Evolutionary conservation across 1,140 invertebrate species (phyloP).

Genomic region (Penaeus chinensis): DNA sequence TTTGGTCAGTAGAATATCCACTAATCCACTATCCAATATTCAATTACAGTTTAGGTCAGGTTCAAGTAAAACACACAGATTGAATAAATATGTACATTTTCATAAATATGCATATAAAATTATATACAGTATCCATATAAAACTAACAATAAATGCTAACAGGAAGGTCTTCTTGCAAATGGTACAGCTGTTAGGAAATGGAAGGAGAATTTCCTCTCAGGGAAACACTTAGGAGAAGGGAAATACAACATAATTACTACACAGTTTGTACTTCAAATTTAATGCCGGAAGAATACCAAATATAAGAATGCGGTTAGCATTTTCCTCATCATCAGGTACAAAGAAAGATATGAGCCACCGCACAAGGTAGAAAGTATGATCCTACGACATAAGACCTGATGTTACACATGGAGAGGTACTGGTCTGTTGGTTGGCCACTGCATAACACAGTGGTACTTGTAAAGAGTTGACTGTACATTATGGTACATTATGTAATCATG

Average conservation of each 20-base stretch:
- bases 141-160: constrained; percentile 53
- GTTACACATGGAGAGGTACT: constrained; percentile 20
- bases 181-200: constrained; percentile 18
- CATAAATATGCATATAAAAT: constrained; percentile 61
- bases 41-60: too few species aligned
- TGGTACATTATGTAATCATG: too few species aligned
- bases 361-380: constrained; percentile 27
- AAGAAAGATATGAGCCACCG: constrained; percentile 19
- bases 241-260: constrained; percentile 5
- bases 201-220: constrained; percentile 19
- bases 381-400: constrained; percentile 6
- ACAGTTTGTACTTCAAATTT: constrained; percentile 52
- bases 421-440: neutral
- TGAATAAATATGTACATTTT: constrained; percentile 59
- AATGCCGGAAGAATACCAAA: constrained; percentile 33
- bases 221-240: neutral
- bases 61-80: neutral
- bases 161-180: constrained; percentile 45
- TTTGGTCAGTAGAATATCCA: too few species aligned
- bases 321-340: constrained; percentile 30
- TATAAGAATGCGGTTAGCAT: constrained; percentile 5
- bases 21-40: too few species aligned
- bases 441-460: neutral
- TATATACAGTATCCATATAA: constrained; percentile 57
- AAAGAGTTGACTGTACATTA: too few species aligned